Evolutionary conservation across 2,113 vertebrate species (phyloP).

Genomic region (Bubo blakistoni): DNA sequence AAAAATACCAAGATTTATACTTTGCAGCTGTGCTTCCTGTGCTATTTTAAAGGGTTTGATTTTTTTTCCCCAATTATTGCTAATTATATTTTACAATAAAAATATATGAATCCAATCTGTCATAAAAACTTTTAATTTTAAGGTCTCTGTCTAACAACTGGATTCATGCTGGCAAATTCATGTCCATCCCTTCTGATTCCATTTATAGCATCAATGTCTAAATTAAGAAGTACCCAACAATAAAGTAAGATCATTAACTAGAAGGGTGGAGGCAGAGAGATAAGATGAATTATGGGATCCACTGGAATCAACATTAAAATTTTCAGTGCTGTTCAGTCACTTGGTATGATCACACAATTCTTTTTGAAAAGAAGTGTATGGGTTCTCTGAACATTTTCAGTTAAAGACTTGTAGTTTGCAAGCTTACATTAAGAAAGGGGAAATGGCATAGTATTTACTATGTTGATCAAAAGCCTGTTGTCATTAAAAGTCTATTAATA

Average conservation of each 20-base stretch:
- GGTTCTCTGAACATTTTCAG: background rate
- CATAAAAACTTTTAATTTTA: background rate
- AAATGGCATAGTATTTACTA: background rate
- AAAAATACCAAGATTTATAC: background rate
- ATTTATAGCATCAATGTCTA: background rate
- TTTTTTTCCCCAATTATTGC: background rate
- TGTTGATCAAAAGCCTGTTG: background rate
- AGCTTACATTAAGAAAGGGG: background rate
- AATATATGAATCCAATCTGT: background rate
- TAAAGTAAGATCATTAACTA: background rate
- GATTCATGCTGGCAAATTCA: background rate
- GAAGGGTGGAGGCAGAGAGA: background rate
- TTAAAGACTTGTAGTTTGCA: background rate
- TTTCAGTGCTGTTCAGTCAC: background rate
- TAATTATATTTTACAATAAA: background rate
- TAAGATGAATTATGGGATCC: background rate
- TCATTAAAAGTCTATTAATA: background rate
- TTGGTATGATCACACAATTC: background rate
- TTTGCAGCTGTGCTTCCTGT: background rate
- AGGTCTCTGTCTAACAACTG: background rate
- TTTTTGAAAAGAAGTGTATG: background rate
- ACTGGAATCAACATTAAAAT: background rate
- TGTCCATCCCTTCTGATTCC: background rate
- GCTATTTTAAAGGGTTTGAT: background rate
- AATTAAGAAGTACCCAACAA: background rate